These are phyloP conservation scores for Trinectes maculatus DNA, from an alignment of 2,113 vertebrate species.

Conservation along the genomic window DNA sequence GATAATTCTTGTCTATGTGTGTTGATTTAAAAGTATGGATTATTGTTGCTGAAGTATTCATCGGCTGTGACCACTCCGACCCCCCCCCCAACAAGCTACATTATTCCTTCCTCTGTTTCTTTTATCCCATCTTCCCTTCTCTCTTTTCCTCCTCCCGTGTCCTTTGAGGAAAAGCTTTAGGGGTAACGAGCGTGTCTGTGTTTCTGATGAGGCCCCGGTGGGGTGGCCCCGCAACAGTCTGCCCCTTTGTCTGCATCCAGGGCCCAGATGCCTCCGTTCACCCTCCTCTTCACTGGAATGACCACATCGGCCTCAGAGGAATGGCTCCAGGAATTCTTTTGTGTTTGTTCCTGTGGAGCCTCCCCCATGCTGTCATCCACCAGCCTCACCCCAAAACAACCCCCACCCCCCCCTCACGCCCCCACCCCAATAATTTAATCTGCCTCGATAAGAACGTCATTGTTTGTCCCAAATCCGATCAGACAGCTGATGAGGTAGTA, in stretches of 20 bases:
- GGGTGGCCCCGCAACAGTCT: conserved; percentile 43
- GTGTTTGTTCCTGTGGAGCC: neutral
- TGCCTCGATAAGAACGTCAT: conserved; percentile 15
- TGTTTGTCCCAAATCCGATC: conserved; percentile 31
- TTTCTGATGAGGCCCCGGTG: conserved; percentile 58
- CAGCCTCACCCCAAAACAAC: neutral
- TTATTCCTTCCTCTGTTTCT: conserved; percentile 25
- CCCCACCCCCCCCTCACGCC: neutral
- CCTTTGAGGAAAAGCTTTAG: conserved; percentile 60
- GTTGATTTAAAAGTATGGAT: conserved; percentile 5
- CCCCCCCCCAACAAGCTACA: neutral
- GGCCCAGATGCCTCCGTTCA: conserved; percentile 57
- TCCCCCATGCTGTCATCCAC: conserved; percentile 8
- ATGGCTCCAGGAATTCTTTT: conserved; percentile 63
- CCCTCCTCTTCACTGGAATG: conserved; percentile 22
- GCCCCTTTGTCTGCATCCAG: conserved; percentile 42
- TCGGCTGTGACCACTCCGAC: neutral
- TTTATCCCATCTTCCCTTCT: neutral
- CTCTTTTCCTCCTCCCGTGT: conserved; percentile 8
- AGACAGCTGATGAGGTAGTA: conserved; percentile 30
- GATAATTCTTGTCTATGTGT: neutral
- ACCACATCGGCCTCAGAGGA: conserved; percentile 52
- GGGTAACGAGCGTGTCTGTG: conserved; percentile 51
- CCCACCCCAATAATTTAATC: conserved; percentile 33
- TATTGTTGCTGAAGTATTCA: neutral